Percentiles rank a stretch among this genome's conserved stretches.
Conservation (phyloP, 2,888 invertebrate genomes). For the Agrilus biguttatus region DNA sequence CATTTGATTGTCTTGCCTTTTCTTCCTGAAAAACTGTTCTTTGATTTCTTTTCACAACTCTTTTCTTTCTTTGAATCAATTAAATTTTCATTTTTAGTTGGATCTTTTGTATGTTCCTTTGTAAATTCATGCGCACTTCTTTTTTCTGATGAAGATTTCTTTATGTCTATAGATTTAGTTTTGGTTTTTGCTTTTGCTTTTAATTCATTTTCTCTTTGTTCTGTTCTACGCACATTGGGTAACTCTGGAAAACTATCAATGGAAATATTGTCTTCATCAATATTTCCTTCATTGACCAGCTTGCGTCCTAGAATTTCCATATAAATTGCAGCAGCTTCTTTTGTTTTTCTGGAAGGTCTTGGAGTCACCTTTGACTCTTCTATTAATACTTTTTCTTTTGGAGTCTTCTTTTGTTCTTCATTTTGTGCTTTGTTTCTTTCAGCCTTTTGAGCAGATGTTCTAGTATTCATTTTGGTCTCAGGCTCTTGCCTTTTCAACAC, state of each 20-base stretch:
- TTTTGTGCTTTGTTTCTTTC: constrained; percentile 7
- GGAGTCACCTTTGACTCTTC: constrained; percentile 12
- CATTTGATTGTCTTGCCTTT: background rate
- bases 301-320: constrained; percentile 61
- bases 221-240: constrained; percentile 46
- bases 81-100: constrained; percentile 21
- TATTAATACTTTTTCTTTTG: constrained; percentile 4
- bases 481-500: constrained; percentile 6
- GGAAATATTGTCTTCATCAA: constrained; percentile 47
- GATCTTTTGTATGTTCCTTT: constrained; percentile 19
- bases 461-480: constrained; percentile 6
- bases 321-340: constrained; percentile 59
- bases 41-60: background rate
- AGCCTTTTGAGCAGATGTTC: constrained; percentile 7
- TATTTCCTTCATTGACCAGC: constrained; percentile 45
- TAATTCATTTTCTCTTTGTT: constrained; percentile 43
- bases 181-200: constrained; percentile 33
- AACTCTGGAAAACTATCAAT: constrained; percentile 53
- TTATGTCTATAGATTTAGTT: constrained; percentile 15
- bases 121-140: constrained; percentile 8
- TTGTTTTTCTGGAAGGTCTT: constrained; percentile 54
- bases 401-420: constrained; percentile 6
- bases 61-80: constrained; percentile 23
- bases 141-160: constrained; percentile 6
- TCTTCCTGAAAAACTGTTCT: background rate